These are phyloP conservation scores for Melieria crassipennis DNA, from an alignment of 2,888 invertebrate genomes.

Conservation along the genomic window DNA sequence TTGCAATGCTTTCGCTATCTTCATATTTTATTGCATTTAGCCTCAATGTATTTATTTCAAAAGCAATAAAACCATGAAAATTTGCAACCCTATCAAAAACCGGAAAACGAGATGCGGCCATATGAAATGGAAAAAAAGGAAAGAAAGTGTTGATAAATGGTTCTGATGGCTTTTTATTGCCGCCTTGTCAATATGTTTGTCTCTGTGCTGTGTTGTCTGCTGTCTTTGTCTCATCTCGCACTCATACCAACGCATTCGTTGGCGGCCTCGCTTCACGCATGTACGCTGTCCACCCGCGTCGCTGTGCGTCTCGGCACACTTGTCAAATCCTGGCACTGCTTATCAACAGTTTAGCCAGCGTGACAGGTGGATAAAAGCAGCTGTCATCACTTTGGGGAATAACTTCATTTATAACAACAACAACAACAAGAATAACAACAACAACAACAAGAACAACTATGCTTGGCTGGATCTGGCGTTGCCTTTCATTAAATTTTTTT, in stretches of 20 bases:
- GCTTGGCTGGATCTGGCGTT: too few species aligned
- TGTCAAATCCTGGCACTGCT: conserved; percentile 21
- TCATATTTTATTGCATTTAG: too few species aligned
- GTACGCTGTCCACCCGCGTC: conserved; percentile 1
- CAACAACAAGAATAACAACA: conserved; percentile 40
- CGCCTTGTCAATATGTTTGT: conserved; percentile 48
- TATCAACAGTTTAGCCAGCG: conserved; percentile 56
- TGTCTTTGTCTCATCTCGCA: neutral
- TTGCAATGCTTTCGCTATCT: neutral
- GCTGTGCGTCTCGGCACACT: neutral
- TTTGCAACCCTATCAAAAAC: too few species aligned
- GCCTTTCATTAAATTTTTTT: too few species aligned
- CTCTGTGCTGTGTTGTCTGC: conserved; percentile 5
- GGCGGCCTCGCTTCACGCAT: neutral
- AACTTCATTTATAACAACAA: conserved; percentile 52
- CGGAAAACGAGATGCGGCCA: too few species aligned
- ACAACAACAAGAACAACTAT: too few species aligned
- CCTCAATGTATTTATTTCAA: neutral
- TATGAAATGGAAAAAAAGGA: conserved; percentile 25
- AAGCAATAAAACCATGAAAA: too few species aligned
- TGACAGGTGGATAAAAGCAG: conserved; percentile 59
- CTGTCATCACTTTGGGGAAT: conserved; percentile 49
- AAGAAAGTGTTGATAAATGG: conserved; percentile 54
- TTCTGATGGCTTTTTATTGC: conserved; percentile 53
- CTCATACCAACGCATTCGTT: neutral